These are phyloP conservation scores for Nipponacmea schrenckii DNA, from an alignment of 2,888 invertebrate species.

Conservation along the genomic window DNA sequence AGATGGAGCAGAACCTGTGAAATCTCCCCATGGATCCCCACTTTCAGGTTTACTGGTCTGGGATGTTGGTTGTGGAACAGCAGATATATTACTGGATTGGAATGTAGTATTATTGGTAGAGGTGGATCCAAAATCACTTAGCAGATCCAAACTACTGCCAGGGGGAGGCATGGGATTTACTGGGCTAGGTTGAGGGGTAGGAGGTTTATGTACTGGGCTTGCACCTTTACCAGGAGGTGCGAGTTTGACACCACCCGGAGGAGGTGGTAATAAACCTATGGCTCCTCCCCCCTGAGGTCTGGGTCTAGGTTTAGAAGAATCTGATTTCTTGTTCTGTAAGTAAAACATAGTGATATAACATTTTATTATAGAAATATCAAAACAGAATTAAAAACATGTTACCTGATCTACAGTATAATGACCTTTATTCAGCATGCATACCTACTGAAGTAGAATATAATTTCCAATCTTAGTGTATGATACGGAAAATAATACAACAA, in stretches of 20 bases:
- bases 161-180: constrained; percentile 9
- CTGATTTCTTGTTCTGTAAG: constrained; percentile 51
- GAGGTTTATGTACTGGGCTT: constrained; percentile 8
- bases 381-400: background rate
- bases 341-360: constrained; percentile 26
- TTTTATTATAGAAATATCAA: background rate
- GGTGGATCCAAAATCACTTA: constrained; percentile 26
- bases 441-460: background rate
- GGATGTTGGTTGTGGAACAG: constrained; percentile 24
- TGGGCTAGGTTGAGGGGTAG: background rate
- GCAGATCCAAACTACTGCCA: constrained; percentile 25
- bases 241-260: constrained; percentile 82
- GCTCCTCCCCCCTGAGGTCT: constrained; percentile 73
- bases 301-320: constrained; percentile 75
- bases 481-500: background rate
- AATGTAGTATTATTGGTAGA: constrained; percentile 16
- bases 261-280: constrained; percentile 70
- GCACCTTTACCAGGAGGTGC: constrained; percentile 73
- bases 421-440: background rate
- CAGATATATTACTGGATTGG: constrained; percentile 22
- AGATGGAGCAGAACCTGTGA: constrained; percentile 48
- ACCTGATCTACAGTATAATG: too few species aligned
- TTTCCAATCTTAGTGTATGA: background rate
- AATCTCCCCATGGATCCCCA: constrained; percentile 59
- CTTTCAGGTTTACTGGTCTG: constrained; percentile 18